Base-by-base conservation (phyloP, 2,888 invertebrate species). In the Drosophila borealis region DNA sequence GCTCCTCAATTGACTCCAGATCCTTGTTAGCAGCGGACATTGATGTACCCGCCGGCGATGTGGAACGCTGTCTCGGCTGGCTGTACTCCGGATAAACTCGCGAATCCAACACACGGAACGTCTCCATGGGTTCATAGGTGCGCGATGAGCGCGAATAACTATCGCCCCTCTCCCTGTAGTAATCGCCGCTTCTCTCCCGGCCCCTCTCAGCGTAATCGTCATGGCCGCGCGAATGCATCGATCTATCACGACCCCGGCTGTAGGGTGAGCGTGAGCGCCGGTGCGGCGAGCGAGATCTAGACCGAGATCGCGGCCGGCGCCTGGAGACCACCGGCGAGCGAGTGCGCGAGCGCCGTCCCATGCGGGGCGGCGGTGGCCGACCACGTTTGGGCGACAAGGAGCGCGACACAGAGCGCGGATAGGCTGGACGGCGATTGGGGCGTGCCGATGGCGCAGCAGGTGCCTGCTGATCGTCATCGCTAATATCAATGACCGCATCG, bases 61-160 rank as follows among this genome's bases (percentile, higher is more conserved):
- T 41, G 1, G 81, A 69, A 8, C 74, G 74, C 9, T 56, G 54
- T 36, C 71, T 19, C 4, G 77, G 67, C 39, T 79, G 83, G 63
- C 89, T 91, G 66, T 92, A 92, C 65, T 92, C 91, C 2, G 92
- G 92, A 80, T 91, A 91, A 42, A 84, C 66, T 14, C 91, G 90
- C 0, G 92, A 80, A 56, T 92, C 91, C 56, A 92, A 66, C 2
- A 91, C 80, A 6, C 92, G 90, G 55, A 92, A 92, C 0, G 84
- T 64, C 48, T 66, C 76, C 44, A 66, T 49, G 3, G 65, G 50
- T 0, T 74, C 74, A 36, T 65, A 79, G 34, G 70, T 80, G 6
- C 84, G 81, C 11, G 84, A 21, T 10, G 78, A 51, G 4, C 83
- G 80, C 2, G 71, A 42, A 49, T 74, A 77, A 25, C 61, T 67